phyloP scores from a whole-genome alignment of 2,797 vertebrate genomes.

The Pipistrellus pipistrellus region DNA sequence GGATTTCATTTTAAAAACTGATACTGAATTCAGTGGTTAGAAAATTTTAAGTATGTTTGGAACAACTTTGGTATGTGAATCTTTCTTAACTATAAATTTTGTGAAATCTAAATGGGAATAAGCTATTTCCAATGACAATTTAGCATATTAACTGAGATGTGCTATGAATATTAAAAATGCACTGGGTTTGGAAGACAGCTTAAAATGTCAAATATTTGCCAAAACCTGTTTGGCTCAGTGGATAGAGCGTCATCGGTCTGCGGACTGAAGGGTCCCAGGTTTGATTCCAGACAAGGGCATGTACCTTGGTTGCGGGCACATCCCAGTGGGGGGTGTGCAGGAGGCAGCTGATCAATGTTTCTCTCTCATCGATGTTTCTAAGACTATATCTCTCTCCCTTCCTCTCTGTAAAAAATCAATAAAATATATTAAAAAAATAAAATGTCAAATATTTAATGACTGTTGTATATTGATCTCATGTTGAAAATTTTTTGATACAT shows the following conservation, averaged over 20 bases:
- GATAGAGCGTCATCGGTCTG: no score
- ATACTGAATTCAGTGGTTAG: neutral
- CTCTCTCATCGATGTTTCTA: no score
- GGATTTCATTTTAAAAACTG: slow-evolving; percentile 34
- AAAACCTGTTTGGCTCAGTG: no score
- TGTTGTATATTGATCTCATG: neutral
- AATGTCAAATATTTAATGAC: neutral
- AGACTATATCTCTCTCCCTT: no score
- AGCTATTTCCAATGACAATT: slow-evolving; percentile 58
- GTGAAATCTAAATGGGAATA: slow-evolving; percentile 53
- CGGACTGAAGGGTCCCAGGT: no score
- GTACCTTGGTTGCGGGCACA: no score
- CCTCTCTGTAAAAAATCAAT: no score
- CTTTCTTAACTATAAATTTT: slow-evolving; percentile 42
- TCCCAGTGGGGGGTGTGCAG: no score
- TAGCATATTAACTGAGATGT: neutral
- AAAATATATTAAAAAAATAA: neutral
- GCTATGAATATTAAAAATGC: slow-evolving; percentile 14
- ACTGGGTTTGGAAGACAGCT: slow-evolving; percentile 20
- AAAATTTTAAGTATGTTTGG: slow-evolving; percentile 19
- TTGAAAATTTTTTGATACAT: neutral
- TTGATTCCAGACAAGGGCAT: no score
- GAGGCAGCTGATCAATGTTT: no score
- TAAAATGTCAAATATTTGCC: neutral
- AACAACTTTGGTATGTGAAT: neutral